Percentiles rank a stretch among this genome's conserved stretches.
Evolutionary conservation across 2,113 vertebrate species (phyloP).

Genomic region (Protobothrops flavoviridis): DNA sequence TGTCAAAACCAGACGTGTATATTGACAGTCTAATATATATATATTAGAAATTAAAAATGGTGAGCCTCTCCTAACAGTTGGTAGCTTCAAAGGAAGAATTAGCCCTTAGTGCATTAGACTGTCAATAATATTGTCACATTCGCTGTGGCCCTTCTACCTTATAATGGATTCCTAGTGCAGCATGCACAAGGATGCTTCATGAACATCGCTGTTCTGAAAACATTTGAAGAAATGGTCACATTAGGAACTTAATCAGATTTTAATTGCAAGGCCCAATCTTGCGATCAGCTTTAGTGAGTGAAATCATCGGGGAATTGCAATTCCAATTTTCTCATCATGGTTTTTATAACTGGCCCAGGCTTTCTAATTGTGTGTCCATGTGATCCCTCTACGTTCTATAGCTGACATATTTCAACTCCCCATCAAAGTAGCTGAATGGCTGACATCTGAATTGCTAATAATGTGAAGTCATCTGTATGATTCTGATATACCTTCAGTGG

Average conservation of each 20-base stretch:
- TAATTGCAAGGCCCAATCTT: not conserved
- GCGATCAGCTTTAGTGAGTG: not conserved
- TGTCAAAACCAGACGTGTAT: not conserved
- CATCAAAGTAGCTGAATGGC: not conserved
- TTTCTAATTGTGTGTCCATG: constrained; percentile 29
- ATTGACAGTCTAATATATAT: too few species aligned
- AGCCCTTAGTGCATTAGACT: not conserved
- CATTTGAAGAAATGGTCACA: not conserved
- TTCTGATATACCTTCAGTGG: constrained; percentile 19
- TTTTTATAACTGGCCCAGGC: not conserved
- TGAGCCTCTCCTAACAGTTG: not conserved
- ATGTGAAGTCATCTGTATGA: constrained; percentile 12
- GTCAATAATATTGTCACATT: not conserved
- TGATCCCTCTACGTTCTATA: fast-evolving
- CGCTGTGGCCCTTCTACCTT: not conserved
- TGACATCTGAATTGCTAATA: constrained; percentile 19
- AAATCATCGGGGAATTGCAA: not conserved
- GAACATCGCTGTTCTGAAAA: not conserved
- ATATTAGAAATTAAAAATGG: not conserved
- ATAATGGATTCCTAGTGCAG: not conserved
- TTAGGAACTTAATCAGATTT: not conserved
- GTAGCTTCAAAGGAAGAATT: not conserved
- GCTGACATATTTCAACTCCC: not conserved
- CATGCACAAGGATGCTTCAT: not conserved
- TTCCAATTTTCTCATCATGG: not conserved